A percentile compares a stretch with the other conserved stretches of the same genome.
These are phyloP conservation scores for Colinus virginianus DNA, from an alignment of 2,113 vertebrate genomes.

Conservation along the genomic window DNA sequence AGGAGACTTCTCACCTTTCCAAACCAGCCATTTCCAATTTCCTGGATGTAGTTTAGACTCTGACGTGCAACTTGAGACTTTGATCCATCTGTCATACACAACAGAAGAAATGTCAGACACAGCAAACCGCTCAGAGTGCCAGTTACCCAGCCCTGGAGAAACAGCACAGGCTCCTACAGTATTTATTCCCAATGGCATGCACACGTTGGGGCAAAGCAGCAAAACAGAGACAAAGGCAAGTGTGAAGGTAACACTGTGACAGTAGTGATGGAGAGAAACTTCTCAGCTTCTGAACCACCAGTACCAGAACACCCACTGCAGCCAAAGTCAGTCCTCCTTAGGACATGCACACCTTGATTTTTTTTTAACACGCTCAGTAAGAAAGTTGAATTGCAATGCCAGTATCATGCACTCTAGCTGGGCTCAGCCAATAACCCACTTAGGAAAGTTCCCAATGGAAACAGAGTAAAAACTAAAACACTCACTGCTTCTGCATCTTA, in stretches of 20 bases:
- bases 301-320: neutral
- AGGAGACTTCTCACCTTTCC: slow-evolving; percentile 86
- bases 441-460: neutral
- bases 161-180: neutral
- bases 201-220: neutral
- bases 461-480: neutral
- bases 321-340: neutral
- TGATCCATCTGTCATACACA: slow-evolving; percentile 83
- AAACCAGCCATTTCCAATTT: slow-evolving; percentile 97
- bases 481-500: neutral
- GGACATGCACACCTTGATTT: neutral
- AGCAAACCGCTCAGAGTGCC: neutral
- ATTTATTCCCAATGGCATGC: neutral
- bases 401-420: neutral
- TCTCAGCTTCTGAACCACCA: neutral
- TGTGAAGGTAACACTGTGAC: neutral
- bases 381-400: neutral
- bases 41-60: slow-evolving; percentile 96
- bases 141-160: neutral
- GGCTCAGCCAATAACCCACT: neutral
- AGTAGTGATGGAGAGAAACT: neutral
- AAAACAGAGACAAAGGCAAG: neutral
- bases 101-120: neutral
- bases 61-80: slow-evolving; percentile 90
- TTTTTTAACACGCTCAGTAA: neutral